Conservation (phyloP, 2,797 vertebrate species). For the Coregonus sp. region DNA sequence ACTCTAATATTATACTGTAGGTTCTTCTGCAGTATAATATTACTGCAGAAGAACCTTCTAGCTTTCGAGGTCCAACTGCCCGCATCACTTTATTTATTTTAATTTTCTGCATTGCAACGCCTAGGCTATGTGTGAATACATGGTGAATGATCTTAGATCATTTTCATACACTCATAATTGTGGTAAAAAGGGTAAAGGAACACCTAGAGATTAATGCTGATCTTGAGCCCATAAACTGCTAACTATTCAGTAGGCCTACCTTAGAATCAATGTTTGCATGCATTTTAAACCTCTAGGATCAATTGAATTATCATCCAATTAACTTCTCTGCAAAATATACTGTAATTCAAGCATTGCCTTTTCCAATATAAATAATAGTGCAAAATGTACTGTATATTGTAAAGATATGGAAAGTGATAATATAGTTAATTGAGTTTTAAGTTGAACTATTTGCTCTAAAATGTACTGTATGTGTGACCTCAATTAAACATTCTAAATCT, state of each 20-base stretch:
- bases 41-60: slow-evolving; percentile 41
- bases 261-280: neutral
- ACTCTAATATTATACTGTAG: neutral
- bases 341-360: slow-evolving; percentile 13
- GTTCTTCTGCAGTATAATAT: slow-evolving; percentile 12
- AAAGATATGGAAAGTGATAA: slow-evolving; percentile 82
- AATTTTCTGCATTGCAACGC: neutral
- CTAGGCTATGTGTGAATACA: neutral
- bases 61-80: slow-evolving; percentile 15
- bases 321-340: slow-evolving; percentile 5
- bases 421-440: slow-evolving; percentile 80
- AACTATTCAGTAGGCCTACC: neutral
- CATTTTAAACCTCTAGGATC: neutral
- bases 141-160: neutral
- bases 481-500: slow-evolving; percentile 38
- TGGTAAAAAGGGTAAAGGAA: too few relatives aligned
- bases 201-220: neutral
- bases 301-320: too few relatives aligned
- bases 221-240: too few relatives aligned
- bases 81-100: slow-evolving; percentile 40
- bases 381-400: slow-evolving; percentile 90
- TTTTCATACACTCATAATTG: neutral
- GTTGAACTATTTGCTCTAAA: slow-evolving; percentile 85
- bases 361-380: slow-evolving; percentile 81
- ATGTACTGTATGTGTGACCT: slow-evolving; percentile 56